Conservation (phyloP, 1,140 invertebrate species). For the Drosophila navojoa region DNA sequence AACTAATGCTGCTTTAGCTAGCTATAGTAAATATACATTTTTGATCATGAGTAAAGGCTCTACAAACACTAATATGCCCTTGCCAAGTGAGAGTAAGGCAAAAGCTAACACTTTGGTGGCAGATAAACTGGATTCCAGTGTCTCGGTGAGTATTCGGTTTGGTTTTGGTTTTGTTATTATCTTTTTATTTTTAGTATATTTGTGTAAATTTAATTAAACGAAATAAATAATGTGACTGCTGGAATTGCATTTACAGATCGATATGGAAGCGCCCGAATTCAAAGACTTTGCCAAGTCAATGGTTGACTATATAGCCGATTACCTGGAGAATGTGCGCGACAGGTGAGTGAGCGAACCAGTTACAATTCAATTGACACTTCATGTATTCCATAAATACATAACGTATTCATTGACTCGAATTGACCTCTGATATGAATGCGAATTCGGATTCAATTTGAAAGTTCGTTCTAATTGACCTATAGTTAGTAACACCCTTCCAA, state of each 20-base stretch:
- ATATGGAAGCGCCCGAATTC: constrained; percentile 91
- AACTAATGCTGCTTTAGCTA: constrained; percentile 1
- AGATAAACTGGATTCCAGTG: constrained; percentile 76
- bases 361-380: no score
- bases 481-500: constrained; percentile 18
- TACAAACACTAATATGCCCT: constrained; percentile 44
- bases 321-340: constrained; percentile 92
- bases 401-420: constrained; percentile 34
- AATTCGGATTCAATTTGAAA: constrained; percentile 52
- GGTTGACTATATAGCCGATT: constrained; percentile 92
- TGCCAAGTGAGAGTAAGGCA: constrained; percentile 51
- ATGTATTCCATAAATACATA: neutral
- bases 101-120: constrained; percentile 43
- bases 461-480: constrained; percentile 63
- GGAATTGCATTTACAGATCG: constrained; percentile 65
- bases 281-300: constrained; percentile 91
- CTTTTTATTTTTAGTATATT: constrained; percentile 8
- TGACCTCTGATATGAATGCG: constrained; percentile 47
- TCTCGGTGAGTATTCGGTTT: constrained; percentile 64
- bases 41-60: constrained; percentile 53
- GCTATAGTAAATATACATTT: constrained; percentile 10
- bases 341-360: constrained; percentile 84
- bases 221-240: constrained; percentile 10
- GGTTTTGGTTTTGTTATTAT: neutral
- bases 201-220: constrained; percentile 26